Percentiles rank a stretch among this genome's conserved stretches.
These are phyloP conservation scores for Tetheella fluctuosa DNA, from an alignment of 2,888 invertebrate species.

Conservation along the genomic window DNA sequence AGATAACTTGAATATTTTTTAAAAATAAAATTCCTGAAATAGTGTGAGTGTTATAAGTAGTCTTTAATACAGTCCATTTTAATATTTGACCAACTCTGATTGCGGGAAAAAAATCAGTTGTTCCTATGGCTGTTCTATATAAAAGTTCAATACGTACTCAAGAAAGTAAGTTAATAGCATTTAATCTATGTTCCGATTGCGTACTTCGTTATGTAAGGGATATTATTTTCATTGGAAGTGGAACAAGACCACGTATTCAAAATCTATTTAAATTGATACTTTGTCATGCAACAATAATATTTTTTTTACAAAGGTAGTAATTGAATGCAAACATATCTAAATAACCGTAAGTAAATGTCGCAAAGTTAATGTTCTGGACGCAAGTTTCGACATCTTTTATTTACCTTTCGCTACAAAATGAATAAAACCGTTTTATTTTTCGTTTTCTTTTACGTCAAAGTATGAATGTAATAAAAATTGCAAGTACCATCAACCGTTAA, in stretches of 20 bases:
- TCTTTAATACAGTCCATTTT: no score
- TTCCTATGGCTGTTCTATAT: no score
- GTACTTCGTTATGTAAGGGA: background rate
- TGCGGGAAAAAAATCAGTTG: no score
- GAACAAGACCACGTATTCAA: background rate
- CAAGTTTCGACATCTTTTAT: slow-evolving; percentile 6
- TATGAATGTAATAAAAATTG: slow-evolving; percentile 22
- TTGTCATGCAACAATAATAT: background rate
- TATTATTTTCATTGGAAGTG: background rate
- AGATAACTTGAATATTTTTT: no score
- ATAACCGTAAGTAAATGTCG: slow-evolving; percentile 2
- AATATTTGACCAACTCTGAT: no score
- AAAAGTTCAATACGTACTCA: no score
- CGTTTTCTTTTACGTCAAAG: slow-evolving; percentile 20
- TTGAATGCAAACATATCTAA: slow-evolving; percentile 1
- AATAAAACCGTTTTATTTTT: slow-evolving; percentile 14
- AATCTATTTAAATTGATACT: background rate
- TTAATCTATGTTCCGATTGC: background rate
- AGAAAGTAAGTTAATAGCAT: background rate
- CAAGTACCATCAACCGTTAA: slow-evolving; percentile 16
- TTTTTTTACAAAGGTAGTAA: background rate
- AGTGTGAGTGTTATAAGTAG: no score
- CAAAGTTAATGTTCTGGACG: no score
- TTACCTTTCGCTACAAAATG: slow-evolving; percentile 10
- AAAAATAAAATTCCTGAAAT: no score